These are phyloP conservation scores for Panagrolaimus sp. DNA, from an alignment of 1,140 invertebrate species.

Conservation along the genomic window DNA sequence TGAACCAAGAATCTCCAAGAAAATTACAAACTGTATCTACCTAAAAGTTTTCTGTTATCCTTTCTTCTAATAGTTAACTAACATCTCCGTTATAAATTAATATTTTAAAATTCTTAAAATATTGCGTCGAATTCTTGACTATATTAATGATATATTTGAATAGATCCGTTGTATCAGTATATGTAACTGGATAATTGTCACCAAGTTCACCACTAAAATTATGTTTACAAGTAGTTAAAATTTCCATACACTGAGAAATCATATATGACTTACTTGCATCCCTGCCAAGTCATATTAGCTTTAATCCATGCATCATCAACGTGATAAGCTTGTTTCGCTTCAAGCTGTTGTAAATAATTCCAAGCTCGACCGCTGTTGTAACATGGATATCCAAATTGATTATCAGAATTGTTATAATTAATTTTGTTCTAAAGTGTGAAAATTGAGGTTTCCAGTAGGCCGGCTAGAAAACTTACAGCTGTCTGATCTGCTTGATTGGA, in stretches of 20 bases:
- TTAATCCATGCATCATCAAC: slow-evolving; percentile 14
- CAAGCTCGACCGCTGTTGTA: slow-evolving; percentile 22
- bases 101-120: slow-evolving; percentile 28
- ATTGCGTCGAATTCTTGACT: background rate
- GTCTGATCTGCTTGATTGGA: slow-evolving; percentile 22
- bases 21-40: slow-evolving; percentile 27
- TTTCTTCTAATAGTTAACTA: no score
- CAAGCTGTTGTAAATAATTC: slow-evolving; percentile 20
- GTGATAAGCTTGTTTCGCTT: slow-evolving; percentile 25
- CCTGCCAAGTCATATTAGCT: slow-evolving; percentile 6
- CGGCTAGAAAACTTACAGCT: slow-evolving; percentile 9
- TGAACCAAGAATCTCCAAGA: slow-evolving; percentile 23
- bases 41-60: no score
- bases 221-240: no score
- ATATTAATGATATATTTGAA: slow-evolving; percentile 16
- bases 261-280: background rate
- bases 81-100: slow-evolving; percentile 26
- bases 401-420: slow-evolving; percentile 26
- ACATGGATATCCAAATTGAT: slow-evolving; percentile 22
- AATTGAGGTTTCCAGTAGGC: background rate
- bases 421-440: background rate
- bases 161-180: slow-evolving; percentile 20
- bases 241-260: no score
- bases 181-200: slow-evolving; percentile 19
- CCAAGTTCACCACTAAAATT: slow-evolving; percentile 12